Evolutionary conservation across 2,797 vertebrate genomes (phyloP), one percentile per base, ranked within the genome.

Genomic region (Nannoperca australis): DNA sequence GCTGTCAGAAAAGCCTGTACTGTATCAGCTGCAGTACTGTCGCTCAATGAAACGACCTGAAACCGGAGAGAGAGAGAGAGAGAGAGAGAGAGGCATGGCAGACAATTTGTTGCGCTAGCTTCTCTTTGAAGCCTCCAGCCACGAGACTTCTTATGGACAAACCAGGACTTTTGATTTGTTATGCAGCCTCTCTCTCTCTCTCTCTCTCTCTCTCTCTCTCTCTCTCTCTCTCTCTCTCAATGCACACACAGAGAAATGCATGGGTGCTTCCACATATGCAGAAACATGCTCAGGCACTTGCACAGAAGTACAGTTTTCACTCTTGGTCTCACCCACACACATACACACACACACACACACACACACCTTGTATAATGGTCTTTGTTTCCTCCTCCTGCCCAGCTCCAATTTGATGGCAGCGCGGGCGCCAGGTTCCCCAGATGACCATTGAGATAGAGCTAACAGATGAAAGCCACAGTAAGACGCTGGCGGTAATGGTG

Each of bases 401-500:
- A 64, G 79, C 87, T 95, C 94, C 94, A 94, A 94, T 96, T 93
- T 95, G 94, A 90, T 91, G 91, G 85, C 93, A 93, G 91, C 74
- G 78, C 66, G 54, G 89, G 88, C 83, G 54, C 86, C 81, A 85
- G 87, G 87, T 92, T 90, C 91, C 91, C 90, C 82, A 93, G 96
- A 95, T 96, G 95, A 96, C 95, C 95, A 92, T 93, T 82, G 93
- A 91, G 93, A 95, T 94, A 84, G 91, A 92, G 93, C 93, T 89
- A 91, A 91, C 90, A 92, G 95, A 96, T 95, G 95, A 97, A 94
- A 94, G 96, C 94, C 93, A 94, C 94, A 86, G 94, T 94, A 93
- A 94, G 96, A 94, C 90, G 94, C 94, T 85, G 93, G 93, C 90
- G 91, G 86, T 95, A 93, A 91, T 79, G 89, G 83, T 89, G 88